A percentile compares a stretch with the other conserved stretches of the same genome.
Conservation (phyloP, 2,888 invertebrate species). For the Thelaira solivaga region DNA sequence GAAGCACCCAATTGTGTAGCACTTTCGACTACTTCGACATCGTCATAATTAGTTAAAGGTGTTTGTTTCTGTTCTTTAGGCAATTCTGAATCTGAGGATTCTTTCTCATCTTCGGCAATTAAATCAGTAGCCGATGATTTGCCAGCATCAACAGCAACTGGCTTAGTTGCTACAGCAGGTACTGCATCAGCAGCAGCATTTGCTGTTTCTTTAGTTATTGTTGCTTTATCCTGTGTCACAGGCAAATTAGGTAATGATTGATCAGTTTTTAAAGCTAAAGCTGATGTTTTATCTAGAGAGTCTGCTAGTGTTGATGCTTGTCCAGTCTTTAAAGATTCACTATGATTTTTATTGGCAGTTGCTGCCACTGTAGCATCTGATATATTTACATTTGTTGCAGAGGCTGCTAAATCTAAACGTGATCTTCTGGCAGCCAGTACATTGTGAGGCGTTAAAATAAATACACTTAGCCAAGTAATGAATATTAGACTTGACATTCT, state of each 20-base stretch:
- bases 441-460: conserved; percentile 56
- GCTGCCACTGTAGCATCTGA: conserved; percentile 60
- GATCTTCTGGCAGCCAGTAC: conserved; percentile 72
- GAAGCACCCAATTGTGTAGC: conserved; percentile 37
- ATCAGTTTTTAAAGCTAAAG: conserved; percentile 71
- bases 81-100: conserved; percentile 62
- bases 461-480: conserved; percentile 34
- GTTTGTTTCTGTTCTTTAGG: conserved; percentile 67
- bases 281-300: conserved; percentile 46
- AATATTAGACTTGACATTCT: conserved; percentile 53
- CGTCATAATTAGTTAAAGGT: conserved; percentile 64
- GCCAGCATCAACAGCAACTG: conserved; percentile 61
- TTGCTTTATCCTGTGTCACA: conserved; percentile 31
- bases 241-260: conserved; percentile 54
- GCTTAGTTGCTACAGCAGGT: conserved; percentile 58
- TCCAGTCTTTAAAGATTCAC: conserved; percentile 35
- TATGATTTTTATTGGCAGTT: conserved; percentile 26
- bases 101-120: conserved; percentile 33
- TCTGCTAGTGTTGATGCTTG: neutral
- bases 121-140: conserved; percentile 53
- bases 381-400: conserved; percentile 61
- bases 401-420: conserved; percentile 70
- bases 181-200: conserved; percentile 54
- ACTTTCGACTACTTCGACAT: conserved; percentile 62
- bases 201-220: conserved; percentile 60